Conservation (phyloP, 1,140 invertebrate species). For the Hesperophylax magnus region DNA sequence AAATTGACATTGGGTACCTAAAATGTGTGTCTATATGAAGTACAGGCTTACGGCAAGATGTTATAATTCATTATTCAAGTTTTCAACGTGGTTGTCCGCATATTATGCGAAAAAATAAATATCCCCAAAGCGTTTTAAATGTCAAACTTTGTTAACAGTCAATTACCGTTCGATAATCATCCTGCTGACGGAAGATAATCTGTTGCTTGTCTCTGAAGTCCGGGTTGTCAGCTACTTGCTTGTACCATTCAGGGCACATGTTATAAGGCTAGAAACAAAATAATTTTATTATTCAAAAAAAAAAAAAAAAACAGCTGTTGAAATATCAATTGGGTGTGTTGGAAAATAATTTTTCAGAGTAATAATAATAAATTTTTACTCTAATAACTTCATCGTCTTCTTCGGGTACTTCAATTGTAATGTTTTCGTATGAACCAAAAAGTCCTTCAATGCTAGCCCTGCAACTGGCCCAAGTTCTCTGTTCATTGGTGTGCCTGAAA, state of each 20-base stretch:
- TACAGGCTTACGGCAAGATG: too few species aligned
- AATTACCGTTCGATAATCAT: slow-evolving; percentile 35
- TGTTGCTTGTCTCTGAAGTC: slow-evolving; percentile 42
- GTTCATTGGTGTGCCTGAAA: slow-evolving; percentile 79
- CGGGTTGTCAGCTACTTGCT: slow-evolving; percentile 17
- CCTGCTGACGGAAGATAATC: slow-evolving; percentile 27
- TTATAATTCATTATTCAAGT: too few species aligned
- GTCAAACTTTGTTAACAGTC: not conserved
- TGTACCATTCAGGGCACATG: slow-evolving; percentile 34
- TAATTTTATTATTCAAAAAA: not conserved
- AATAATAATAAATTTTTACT: slow-evolving; percentile 33
- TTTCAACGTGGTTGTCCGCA: too few species aligned
- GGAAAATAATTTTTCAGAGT: too few species aligned
- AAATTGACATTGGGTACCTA: too few species aligned
- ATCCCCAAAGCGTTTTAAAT: too few species aligned
- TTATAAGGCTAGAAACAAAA: slow-evolving; percentile 45
- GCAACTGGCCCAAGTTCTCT: slow-evolving; percentile 77
- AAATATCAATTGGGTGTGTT: too few species aligned
- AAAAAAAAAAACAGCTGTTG: too few species aligned
- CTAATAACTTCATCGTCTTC: slow-evolving; percentile 63
- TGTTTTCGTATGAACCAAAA: slow-evolving; percentile 71
- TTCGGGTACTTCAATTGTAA: slow-evolving; percentile 59
- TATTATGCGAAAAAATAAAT: too few species aligned
- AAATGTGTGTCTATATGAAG: too few species aligned
- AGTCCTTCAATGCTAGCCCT: slow-evolving; percentile 76